A percentile compares a stretch with the other conserved stretches of the same genome.
These are phyloP conservation scores for Elysia chlorotica DNA, from an alignment of 1,140 invertebrate genomes.

Conservation along the genomic window DNA sequence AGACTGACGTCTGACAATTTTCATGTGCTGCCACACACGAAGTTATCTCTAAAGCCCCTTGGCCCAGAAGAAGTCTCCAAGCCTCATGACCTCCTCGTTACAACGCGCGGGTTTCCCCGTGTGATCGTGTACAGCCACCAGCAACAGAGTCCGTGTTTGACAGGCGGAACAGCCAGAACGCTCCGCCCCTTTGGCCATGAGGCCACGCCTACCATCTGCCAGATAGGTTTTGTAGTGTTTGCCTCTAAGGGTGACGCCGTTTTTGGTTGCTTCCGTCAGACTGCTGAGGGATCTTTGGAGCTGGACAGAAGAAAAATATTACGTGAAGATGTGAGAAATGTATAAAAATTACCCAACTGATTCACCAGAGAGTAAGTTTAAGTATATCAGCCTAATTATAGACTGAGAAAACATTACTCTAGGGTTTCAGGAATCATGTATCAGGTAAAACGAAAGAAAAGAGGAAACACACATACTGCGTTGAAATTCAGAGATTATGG, in stretches of 20 bases:
- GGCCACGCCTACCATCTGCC: background rate
- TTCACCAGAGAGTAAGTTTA: too few relatives aligned
- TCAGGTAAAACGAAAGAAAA: too few relatives aligned
- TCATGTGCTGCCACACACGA: too few relatives aligned
- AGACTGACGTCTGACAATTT: too few relatives aligned
- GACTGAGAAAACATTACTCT: too few relatives aligned
- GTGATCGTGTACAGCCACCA: background rate
- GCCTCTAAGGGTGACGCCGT: background rate
- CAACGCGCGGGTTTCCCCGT: background rate
- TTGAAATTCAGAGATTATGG: too few relatives aligned
- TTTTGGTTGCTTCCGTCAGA: background rate
- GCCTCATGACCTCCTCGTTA: constrained; percentile 1
- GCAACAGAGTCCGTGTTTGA: background rate
- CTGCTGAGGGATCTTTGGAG: background rate
- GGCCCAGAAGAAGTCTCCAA: background rate
- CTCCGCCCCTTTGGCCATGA: background rate
- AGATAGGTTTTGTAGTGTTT: background rate
- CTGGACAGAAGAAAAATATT: too few relatives aligned
- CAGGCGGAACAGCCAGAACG: background rate
- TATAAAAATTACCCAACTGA: too few relatives aligned
- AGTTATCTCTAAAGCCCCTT: background rate
- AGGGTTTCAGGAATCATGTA: too few relatives aligned
- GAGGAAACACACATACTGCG: too few relatives aligned
- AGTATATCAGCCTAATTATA: too few relatives aligned
- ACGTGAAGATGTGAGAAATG: too few relatives aligned